A percentile compares a stretch with the other conserved stretches of the same genome.
Conservation (phyloP, 2,888 invertebrate species). For the Seira sanloemensis region DNA sequence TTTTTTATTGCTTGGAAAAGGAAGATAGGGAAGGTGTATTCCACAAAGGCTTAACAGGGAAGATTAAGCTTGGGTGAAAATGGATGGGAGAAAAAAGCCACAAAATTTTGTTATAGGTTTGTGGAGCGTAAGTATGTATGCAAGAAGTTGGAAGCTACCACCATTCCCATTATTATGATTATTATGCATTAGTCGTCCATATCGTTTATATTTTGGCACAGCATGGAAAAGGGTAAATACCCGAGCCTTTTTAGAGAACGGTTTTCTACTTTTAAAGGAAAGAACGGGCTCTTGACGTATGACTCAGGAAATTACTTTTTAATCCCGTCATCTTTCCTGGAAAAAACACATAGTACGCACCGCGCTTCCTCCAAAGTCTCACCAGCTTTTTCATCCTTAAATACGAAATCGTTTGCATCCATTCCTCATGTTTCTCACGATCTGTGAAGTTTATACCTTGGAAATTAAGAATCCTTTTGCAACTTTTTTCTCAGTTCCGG, state of each 20-base stretch:
- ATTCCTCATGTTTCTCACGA: neutral
- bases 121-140: neutral
- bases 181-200: neutral
- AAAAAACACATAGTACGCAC: neutral
- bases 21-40: constrained; percentile 47
- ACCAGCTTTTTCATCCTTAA: neutral
- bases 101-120: neutral
- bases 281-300: constrained; percentile 22
- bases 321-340: constrained; percentile 61
- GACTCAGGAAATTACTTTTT: constrained; percentile 65
- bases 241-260: neutral
- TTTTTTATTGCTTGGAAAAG: neutral
- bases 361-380: neutral
- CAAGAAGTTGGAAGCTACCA: neutral
- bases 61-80: constrained; percentile 49
- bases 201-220: neutral
- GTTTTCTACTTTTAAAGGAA: neutral
- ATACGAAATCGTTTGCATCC: neutral
- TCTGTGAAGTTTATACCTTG: neutral
- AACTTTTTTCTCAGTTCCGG: too few relatives aligned
- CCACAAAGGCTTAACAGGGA: constrained; percentile 42
- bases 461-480: neutral
- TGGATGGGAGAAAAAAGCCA: neutral
- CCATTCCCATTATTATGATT: neutral
- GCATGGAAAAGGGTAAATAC: neutral